Evolutionary conservation across 1,140 invertebrate genomes (phyloP).

Genomic region (Lepidurus couesii): DNA sequence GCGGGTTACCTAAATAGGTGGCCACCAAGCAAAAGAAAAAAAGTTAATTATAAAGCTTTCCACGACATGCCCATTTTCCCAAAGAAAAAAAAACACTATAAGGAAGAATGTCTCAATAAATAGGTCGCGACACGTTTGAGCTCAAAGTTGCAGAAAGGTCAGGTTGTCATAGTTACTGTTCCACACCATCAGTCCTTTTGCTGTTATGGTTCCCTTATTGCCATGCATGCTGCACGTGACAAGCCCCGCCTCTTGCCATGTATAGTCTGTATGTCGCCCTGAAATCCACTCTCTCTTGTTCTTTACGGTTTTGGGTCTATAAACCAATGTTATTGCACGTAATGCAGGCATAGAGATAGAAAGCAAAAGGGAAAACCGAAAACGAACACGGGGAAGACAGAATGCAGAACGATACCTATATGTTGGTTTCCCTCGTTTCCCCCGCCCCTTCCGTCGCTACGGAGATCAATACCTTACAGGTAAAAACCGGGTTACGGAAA

Average conservation of each 20-base stretch:
- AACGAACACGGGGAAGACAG: neutral
- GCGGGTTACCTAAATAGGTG: neutral
- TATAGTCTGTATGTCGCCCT: neutral
- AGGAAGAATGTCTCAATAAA: neutral
- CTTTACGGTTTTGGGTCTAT: conserved; percentile 7
- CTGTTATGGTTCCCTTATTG: neutral
- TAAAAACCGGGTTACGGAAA: neutral
- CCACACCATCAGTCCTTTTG: neutral
- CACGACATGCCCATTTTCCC: neutral
- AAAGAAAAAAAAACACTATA: neutral
- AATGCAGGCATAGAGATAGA: conserved; percentile 4
- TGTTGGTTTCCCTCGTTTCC: too few relatives aligned
- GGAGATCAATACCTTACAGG: conserved; percentile 9
- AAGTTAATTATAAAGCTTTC: neutral
- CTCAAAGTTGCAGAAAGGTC: conserved; percentile 15
- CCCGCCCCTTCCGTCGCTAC: neutral
- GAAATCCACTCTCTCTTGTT: neutral
- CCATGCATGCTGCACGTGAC: neutral
- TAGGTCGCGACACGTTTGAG: neutral
- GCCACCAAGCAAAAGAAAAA: neutral
- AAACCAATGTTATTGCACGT: neutral
- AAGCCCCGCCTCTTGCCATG: conserved; percentile 6
- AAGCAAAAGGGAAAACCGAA: neutral
- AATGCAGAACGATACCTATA: neutral
- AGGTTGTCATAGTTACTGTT: conserved; percentile 13